Evolutionary conservation across 1,140 invertebrate genomes (phyloP).

Genomic region (Drosophila willistoni): DNA sequence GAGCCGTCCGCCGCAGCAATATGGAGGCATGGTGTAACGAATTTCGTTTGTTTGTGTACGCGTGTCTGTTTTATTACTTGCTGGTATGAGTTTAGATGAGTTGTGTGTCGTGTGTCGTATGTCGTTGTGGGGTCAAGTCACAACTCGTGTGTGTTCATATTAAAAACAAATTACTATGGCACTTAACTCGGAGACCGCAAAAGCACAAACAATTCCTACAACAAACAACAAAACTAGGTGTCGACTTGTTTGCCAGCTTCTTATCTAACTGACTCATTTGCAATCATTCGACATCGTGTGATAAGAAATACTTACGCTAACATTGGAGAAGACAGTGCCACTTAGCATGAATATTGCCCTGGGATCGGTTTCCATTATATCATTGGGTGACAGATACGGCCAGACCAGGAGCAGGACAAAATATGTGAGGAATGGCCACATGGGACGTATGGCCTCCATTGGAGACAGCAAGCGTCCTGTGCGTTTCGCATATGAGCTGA

Average conservation of each 20-base stretch:
- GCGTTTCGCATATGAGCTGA: conserved; percentile 89
- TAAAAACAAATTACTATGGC: conserved; percentile 1
- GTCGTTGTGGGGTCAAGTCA: background rate
- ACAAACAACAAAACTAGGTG: conserved; percentile 3
- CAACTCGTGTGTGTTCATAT: background rate
- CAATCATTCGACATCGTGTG: background rate
- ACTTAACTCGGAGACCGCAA: background rate
- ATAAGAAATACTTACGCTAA: conserved; percentile 91
- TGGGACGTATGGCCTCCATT: conserved; percentile 90
- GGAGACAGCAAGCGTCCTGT: conserved; percentile 92
- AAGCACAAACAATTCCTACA: background rate
- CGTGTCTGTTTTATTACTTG: background rate
- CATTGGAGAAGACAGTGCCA: conserved; percentile 97
- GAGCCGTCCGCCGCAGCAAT: conserved; percentile 60
- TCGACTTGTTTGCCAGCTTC: background rate
- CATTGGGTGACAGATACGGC: conserved; percentile 89
- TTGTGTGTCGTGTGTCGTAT: background rate
- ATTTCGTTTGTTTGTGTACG: background rate
- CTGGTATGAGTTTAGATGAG: background rate
- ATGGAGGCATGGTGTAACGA: conserved; percentile 48
- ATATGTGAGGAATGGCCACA: conserved; percentile 90
- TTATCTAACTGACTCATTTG: conserved; percentile 3
- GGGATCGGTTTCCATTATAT: conserved; percentile 92
- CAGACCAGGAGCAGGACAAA: conserved; percentile 90
- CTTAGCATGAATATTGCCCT: conserved; percentile 92